phyloP scores from a whole-genome alignment of 2,888 invertebrate genomes.

The Brachypterus glaber region DNA sequence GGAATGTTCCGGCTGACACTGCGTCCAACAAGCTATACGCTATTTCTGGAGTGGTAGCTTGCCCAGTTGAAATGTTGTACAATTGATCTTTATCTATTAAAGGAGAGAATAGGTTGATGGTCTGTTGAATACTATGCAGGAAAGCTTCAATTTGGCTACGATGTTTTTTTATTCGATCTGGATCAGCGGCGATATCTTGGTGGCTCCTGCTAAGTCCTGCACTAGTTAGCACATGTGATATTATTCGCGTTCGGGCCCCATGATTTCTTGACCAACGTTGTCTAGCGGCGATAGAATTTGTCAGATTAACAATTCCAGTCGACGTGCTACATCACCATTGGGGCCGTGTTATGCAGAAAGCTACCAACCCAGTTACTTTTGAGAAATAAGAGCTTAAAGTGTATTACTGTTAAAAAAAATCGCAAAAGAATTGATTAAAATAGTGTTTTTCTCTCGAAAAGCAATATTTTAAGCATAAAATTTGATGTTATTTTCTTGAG shows the following conservation, averaged over 20 bases:
- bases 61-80: neutral
- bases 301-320: constrained; percentile 22
- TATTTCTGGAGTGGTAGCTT: constrained; percentile 1
- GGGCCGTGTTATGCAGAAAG: no score
- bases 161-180: constrained; percentile 14
- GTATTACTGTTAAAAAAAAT: no score
- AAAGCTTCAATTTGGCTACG: constrained; percentile 12
- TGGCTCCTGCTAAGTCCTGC: constrained; percentile 15
- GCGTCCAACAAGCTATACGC: constrained; percentile 10
- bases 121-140: constrained; percentile 12
- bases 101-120: constrained; percentile 21
- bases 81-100: constrained; percentile 12
- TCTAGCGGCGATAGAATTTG: constrained; percentile 24
- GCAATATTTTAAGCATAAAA: no score
- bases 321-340: constrained; percentile 25
- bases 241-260: constrained; percentile 19
- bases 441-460: no score
- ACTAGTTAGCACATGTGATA: constrained; percentile 16
- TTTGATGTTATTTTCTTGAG: no score
- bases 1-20: constrained; percentile 9
- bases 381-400: no score
- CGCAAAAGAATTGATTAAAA: no score
- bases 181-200: constrained; percentile 7
- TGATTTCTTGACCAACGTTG: constrained; percentile 26
- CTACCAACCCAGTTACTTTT: no score